Evolutionary conservation across 2,888 invertebrate genomes (phyloP).

Genomic region (Pristionchus arcanus): DNA sequence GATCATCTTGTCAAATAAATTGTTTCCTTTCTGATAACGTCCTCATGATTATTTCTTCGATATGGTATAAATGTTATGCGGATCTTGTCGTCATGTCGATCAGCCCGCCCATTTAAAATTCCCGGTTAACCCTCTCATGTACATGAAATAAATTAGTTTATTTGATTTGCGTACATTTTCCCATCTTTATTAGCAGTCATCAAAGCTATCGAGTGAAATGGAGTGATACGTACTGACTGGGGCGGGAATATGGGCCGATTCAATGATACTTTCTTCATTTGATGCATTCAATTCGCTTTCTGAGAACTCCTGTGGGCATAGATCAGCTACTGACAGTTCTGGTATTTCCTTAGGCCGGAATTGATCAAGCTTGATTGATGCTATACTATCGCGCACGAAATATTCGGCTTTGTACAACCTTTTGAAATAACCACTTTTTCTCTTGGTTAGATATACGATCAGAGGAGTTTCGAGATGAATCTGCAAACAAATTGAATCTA

Average conservation of each 20-base stretch:
- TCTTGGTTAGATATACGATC: neutral
- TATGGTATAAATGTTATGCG: too few species aligned
- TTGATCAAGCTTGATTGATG: neutral
- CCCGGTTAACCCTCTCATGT: too few species aligned
- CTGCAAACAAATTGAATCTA: neutral
- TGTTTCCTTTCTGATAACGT: too few species aligned
- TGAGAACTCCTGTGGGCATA: neutral
- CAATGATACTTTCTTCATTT: neutral
- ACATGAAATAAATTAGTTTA: too few species aligned
- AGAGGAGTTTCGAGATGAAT: neutral
- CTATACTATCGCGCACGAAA: neutral
- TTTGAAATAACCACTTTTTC: neutral
- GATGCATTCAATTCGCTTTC: too few species aligned
- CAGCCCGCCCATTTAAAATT: too few species aligned
- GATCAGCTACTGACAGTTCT: neutral
- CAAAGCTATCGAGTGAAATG: neutral
- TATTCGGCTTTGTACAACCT: neutral
- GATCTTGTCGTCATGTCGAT: too few species aligned
- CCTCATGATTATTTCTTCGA: too few species aligned
- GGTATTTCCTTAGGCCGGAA: neutral
- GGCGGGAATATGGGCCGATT: neutral
- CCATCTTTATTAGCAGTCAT: neutral
- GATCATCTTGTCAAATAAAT: too few species aligned
- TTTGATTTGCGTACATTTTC: too few species aligned
- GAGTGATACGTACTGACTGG: neutral